These are phyloP conservation scores for Capromys pilorides DNA, from an alignment of 2,797 vertebrate genomes.

Conservation along the genomic window DNA sequence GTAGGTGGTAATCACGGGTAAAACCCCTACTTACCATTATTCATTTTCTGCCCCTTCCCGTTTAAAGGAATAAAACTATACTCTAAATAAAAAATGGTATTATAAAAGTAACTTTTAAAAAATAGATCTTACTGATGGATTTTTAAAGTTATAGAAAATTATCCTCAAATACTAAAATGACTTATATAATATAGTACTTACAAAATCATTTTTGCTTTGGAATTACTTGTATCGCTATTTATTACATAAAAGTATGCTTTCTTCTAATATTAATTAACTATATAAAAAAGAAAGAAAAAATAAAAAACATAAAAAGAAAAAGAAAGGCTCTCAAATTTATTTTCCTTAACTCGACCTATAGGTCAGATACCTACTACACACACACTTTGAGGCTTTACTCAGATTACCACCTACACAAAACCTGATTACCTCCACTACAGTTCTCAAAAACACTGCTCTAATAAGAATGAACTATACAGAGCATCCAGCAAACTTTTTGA, in stretches of 20 bases:
- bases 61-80: not conserved
- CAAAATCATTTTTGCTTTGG: not conserved
- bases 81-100: slow-evolving; percentile 13
- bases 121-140: not conserved
- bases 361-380: not conserved
- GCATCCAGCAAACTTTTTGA: not conserved
- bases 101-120: not conserved
- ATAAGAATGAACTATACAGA: slow-evolving; percentile 33
- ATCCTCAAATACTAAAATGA: slow-evolving; percentile 23
- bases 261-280: slow-evolving; percentile 11
- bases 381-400: not conserved
- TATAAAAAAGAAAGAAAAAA: slow-evolving; percentile 40
- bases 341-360: slow-evolving; percentile 7
- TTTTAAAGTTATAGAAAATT: slow-evolving; percentile 49
- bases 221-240: slow-evolving; percentile 17
- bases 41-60: not conserved
- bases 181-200: not conserved
- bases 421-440: not conserved
- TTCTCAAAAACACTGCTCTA: not conserved
- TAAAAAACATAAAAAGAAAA: too few relatives aligned
- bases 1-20: slow-evolving; percentile 23
- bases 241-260: not conserved
- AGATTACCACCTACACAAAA: slow-evolving; percentile 9
- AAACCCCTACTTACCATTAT: not conserved
- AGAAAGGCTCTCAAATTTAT: not conserved